Evolutionary conservation across 2,797 vertebrate genomes (phyloP), one percentile per base, ranked within the genome.

Genomic region (Epinephelus coioides): DNA sequence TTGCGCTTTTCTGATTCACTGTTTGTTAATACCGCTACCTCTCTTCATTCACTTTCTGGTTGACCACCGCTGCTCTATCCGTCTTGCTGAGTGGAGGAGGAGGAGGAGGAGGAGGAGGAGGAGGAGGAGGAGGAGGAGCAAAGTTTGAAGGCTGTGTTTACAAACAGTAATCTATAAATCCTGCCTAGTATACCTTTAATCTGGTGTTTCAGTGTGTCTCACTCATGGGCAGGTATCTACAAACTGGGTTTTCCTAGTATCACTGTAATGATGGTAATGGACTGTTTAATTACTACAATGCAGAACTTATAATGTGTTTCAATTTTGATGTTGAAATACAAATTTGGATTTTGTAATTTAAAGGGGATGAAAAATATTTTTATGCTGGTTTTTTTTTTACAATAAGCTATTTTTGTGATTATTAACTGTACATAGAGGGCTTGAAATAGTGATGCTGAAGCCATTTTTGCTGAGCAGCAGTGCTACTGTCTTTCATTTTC

Each of bases 311-410:
- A 15, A 14, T 25, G 19, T 27, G 5, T 44, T n/a, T 46, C 0
- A 8, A 25, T 23, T 65, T 65, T 38, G 0, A 44, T 38, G 17
- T 55, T 57, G 9, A 38, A 75, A 68, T 44, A 38, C 15, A 11
- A 2, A 40, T 75, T 27, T 40, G 1, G 12, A 60, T 44, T 82
- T 79, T 65, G 13, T 50, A n/a, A 73, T 57, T 21, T 55, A 38
- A 25, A 57, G 73, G 38, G 43, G 9, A 51, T 6, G 17, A 17
- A 12, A 57, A 3, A 0, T 6, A n/a, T 61, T 44, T 30, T 2
- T 25, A 6, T 53, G 14, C 13, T 30, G 30, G 18, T 25, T 49
- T 59, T 43, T 57, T 61, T 64, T 40, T 11, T 25, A 30, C 6
- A 34, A 14, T 21, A 2, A 12, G 6, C 4, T 47, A n/a, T 71